A percentile compares a stretch with the other conserved stretches of the same genome.
These are phyloP conservation scores for Lerista edwardsae DNA, from an alignment of 2,797 vertebrate genomes.

Conservation along the genomic window DNA sequence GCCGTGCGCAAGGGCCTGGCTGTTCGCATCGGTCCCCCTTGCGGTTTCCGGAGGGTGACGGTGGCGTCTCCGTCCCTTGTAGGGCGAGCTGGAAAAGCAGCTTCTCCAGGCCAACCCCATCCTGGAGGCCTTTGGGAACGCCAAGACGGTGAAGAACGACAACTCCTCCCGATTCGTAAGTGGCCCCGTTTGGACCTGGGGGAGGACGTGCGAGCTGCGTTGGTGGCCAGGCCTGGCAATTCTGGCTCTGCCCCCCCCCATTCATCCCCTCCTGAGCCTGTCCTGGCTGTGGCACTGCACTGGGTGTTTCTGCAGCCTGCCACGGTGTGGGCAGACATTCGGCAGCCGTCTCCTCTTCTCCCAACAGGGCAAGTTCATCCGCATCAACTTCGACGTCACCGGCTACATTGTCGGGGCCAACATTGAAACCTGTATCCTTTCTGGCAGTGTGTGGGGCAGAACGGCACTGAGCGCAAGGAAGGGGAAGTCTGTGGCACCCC, in stretches of 20 bases:
- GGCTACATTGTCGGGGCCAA: conserved; percentile 98
- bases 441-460: background rate
- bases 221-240: no score
- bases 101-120: conserved; percentile 97
- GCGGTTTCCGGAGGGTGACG: conserved; percentile 54
- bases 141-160: conserved; percentile 98
- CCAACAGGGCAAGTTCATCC: conserved; percentile 95
- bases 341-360: conserved; percentile 44
- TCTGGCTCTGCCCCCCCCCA: no score
- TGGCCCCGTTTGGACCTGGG: no score
- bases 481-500: background rate
- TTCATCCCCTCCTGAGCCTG: no score
- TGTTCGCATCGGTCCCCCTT: background rate
- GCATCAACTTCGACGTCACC: conserved; percentile 97
- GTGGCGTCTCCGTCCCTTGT: conserved; percentile 71
- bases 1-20: fast-evolving
- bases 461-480: background rate
- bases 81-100: conserved; percentile 99
- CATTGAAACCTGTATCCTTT: conserved; percentile 98
- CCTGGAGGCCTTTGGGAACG: conserved; percentile 96
- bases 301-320: no score
- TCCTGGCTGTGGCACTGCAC: no score
- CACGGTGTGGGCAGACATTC: background rate
- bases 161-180: conserved; percentile 98
- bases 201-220: no score